Evolutionary conservation across 2,113 vertebrate species (phyloP), one percentile per base, ranked within the genome.

Genomic region (Notechis scutatus): DNA sequence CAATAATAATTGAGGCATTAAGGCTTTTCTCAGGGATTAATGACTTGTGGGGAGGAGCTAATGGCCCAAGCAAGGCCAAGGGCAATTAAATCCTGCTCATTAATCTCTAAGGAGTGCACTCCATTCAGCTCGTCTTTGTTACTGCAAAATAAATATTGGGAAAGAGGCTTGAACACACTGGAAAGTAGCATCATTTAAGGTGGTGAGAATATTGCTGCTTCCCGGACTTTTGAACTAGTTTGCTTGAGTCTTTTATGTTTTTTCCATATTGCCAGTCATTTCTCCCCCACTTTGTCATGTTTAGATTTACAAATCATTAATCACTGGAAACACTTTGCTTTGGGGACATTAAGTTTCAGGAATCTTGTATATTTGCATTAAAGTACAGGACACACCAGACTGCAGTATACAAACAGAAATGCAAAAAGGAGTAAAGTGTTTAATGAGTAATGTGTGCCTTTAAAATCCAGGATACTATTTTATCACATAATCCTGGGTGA

Each of bases 61-160:
- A 96, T 97, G 95, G 92, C 92, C 95, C 92, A 55, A 95, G 95
- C 94, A 96, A 95, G 93, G 92, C 95, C 95, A 93, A 96, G 94
- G 94, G 94, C 95, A 95, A 95, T 97, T 96, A 97, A 96, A 94
- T 92, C 94, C 95, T 92, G 92, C 74, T 96, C 91, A 94, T 97
- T 96, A 96, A 96, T 96, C 95, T 97, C 95, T 1, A 0, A 91
- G 90, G 91, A 91, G 94, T 96, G 92, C 64, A 94, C 94, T 91
- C 34, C 91, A 50, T 93, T 95, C 93, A 96, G 93, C 93, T 95
- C 94, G 92, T 96, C 95, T 95, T 95, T 95, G 92, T 93, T 93
- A 94, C 94, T 94, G 92, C 91, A 95, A 96, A 95, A 96, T 95
- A 97, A 96, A 97, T 95, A 96, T 95, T 95, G 94, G 94, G 95